These are phyloP conservation scores for Muschampia plurimacula DNA, from an alignment of 2,888 invertebrate species.

Conservation along the genomic window DNA sequence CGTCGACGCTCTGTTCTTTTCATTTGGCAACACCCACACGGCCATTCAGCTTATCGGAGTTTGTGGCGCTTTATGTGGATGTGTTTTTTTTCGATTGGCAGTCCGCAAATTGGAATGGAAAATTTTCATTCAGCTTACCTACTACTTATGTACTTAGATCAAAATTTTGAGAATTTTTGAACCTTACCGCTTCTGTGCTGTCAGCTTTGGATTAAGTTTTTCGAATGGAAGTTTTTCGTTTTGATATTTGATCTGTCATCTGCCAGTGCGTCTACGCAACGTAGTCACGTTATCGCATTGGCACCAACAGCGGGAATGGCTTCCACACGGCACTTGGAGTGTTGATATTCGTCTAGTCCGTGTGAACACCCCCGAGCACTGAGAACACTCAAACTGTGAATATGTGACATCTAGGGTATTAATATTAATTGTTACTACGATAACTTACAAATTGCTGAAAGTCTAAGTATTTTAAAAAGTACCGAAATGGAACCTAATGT, in stretches of 20 bases:
- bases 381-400: conserved; percentile 11
- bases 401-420: not conserved
- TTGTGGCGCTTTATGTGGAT: conserved; percentile 53
- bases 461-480: not conserved
- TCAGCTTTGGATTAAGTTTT: conserved; percentile 29
- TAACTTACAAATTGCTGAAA: not conserved
- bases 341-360: conserved; percentile 59
- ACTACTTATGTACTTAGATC: conserved; percentile 9
- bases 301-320: conserved; percentile 75
- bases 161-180: conserved; percentile 40
- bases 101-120: conserved; percentile 31
- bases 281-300: conserved; percentile 70
- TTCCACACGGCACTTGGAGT: conserved; percentile 71
- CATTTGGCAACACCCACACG: conserved; percentile 45
- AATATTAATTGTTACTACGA: not conserved
- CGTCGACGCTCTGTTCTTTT: conserved; percentile 78
- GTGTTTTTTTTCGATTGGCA: conserved; percentile 41
- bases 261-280: conserved; percentile 83
- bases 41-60: conserved; percentile 33
- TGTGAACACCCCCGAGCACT: conserved; percentile 67
- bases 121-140: conserved; percentile 36
- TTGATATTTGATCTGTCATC: conserved; percentile 53
- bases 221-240: conserved; percentile 46
- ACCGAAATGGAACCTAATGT: not conserved
- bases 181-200: conserved; percentile 33